Percentiles rank a stretch among this genome's conserved stretches.
Evolutionary conservation across 2,113 vertebrate species (phyloP).

Genomic region (Struthidea cinerea): DNA sequence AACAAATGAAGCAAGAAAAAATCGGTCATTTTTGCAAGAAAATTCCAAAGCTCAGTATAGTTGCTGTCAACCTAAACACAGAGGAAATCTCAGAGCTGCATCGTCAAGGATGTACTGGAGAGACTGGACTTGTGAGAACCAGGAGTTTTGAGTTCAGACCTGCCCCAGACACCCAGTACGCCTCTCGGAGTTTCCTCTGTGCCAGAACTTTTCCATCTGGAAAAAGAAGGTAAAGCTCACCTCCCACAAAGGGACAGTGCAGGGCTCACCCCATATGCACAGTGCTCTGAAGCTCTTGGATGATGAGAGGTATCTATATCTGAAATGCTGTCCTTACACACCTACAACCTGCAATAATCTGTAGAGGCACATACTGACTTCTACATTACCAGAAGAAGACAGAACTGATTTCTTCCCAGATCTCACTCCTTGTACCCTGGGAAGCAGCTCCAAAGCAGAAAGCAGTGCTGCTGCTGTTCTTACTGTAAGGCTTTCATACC

Average conservation of each 20-base stretch:
- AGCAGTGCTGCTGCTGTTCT: neutral
- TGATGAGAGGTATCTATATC: neutral
- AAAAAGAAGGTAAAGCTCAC: neutral
- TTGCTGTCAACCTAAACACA: neutral
- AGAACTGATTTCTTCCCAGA: neutral
- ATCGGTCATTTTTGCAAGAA: neutral
- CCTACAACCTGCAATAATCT: neutral
- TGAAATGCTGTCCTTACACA: neutral
- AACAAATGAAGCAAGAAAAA: neutral
- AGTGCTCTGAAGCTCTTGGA: neutral
- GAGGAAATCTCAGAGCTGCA: neutral
- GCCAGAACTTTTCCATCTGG: neutral
- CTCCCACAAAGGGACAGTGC: neutral
- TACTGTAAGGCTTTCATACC: neutral
- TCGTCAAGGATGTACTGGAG: neutral
- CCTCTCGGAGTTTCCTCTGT: neutral
- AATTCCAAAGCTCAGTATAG: neutral
- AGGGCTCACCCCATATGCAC: neutral
- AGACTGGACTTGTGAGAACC: neutral
- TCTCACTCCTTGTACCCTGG: neutral
- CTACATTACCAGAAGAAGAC: neutral
- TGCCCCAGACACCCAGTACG: neutral
- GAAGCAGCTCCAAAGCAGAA: neutral
- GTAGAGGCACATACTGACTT: neutral
- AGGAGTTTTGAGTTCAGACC: neutral